phyloP scores from a whole-genome alignment of 2,888 invertebrate genomes.

The Flabesymbios commensalis region DNA sequence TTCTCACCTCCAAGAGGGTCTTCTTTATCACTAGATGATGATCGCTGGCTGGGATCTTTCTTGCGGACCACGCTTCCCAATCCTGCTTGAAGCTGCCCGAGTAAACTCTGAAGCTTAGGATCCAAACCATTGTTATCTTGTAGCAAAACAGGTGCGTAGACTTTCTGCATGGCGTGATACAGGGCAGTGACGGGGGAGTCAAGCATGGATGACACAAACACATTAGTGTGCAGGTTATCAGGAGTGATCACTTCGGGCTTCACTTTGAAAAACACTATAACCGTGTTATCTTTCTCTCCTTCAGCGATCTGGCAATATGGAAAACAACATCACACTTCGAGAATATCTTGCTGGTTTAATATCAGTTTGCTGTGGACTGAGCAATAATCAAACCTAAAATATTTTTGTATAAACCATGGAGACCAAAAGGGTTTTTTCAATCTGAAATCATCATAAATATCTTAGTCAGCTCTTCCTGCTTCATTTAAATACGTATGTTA shows the following conservation, averaged over 20 bases:
- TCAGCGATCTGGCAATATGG: slow-evolving; percentile 56
- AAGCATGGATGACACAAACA: slow-evolving; percentile 69
- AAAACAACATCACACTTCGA: background rate
- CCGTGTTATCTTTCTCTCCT: slow-evolving; percentile 37
- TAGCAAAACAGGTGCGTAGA: slow-evolving; percentile 55
- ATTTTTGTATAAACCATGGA: no score
- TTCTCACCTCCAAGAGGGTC: slow-evolving; percentile 52
- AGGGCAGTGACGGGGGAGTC: slow-evolving; percentile 69
- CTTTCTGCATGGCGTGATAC: slow-evolving; percentile 68
- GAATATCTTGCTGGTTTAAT: no score
- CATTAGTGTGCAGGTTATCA: slow-evolving; percentile 67
- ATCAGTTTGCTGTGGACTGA: no score
- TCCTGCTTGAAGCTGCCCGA: slow-evolving; percentile 63
- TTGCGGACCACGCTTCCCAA: slow-evolving; percentile 61
- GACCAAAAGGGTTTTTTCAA: no score
- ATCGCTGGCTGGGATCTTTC: slow-evolving; percentile 48
- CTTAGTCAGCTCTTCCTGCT: no score
- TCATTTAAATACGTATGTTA: no score
- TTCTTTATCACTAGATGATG: slow-evolving; percentile 43
- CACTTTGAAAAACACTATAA: slow-evolving; percentile 69
- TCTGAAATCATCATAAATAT: no score
- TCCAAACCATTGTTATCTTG: slow-evolving; percentile 61
- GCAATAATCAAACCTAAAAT: no score
- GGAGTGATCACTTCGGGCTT: slow-evolving; percentile 67
- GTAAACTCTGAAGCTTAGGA: slow-evolving; percentile 63